phyloP scores from a whole-genome alignment of 2,797 vertebrate species.

The Pristis pectinata region DNA sequence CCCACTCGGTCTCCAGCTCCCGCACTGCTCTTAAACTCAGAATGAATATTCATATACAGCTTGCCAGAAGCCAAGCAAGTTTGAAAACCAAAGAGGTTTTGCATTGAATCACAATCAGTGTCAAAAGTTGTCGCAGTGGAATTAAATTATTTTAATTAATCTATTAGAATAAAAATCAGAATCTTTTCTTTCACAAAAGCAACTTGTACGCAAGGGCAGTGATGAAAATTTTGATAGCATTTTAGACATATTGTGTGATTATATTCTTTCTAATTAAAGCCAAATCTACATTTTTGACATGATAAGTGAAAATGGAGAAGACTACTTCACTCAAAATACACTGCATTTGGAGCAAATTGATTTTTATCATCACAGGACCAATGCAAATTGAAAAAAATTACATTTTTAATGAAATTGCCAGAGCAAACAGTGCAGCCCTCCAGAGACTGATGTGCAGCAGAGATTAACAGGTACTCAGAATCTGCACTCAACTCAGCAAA shows the following conservation, averaged over 20 bases:
- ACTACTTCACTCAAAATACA: not conserved
- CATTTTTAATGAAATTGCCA: not conserved
- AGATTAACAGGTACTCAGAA: not conserved
- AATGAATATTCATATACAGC: not conserved
- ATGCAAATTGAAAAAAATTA: not conserved
- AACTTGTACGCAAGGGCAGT: not conserved
- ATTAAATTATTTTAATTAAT: slow-evolving; percentile 33
- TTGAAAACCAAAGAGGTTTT: slow-evolving; percentile 2
- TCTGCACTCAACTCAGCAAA: not conserved
- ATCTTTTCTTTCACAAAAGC: not conserved
- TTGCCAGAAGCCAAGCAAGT: slow-evolving; percentile 7
- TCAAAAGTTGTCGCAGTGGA: slow-evolving; percentile 19
- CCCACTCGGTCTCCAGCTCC: no score
- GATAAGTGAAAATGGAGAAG: not conserved
- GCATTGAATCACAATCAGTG: slow-evolving; percentile 5
- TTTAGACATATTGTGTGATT: not conserved
- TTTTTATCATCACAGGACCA: not conserved
- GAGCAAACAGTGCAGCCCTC: not conserved
- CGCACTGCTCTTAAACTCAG: not conserved
- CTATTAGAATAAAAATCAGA: not conserved
- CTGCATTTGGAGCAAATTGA: not conserved
- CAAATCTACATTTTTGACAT: not conserved
- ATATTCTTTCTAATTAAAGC: not conserved
- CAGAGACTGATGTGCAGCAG: not conserved
- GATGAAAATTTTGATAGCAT: not conserved